phyloP scores from a whole-genome alignment of 2,888 invertebrate genomes.

The Oasisia sp. region DNA sequence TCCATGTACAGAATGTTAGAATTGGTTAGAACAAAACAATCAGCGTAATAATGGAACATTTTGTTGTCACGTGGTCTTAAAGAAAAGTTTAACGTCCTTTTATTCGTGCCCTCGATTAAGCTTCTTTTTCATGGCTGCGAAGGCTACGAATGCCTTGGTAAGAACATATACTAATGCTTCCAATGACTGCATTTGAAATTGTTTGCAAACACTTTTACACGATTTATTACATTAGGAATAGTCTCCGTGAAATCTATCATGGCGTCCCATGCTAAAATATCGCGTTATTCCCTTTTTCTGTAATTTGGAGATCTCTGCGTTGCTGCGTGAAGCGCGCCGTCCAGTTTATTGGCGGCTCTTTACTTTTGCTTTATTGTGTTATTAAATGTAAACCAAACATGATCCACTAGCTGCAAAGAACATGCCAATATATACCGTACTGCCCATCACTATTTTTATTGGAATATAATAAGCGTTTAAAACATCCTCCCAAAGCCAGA shows the following conservation, averaged over 20 bases:
- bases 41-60: background rate
- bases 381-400: too few relatives aligned
- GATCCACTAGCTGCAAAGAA: too few relatives aligned
- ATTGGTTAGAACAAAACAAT: background rate
- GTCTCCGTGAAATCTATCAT: background rate
- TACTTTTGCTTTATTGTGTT: background rate
- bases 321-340: constrained; percentile 10
- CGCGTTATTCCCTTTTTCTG: background rate
- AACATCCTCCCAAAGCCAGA: background rate
- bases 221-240: background rate
- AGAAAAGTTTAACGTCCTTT: background rate
- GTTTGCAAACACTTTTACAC: background rate
- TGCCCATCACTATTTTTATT: background rate
- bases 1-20: background rate
- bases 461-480: background rate
- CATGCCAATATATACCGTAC: background rate
- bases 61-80: background rate
- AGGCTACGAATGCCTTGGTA: background rate
- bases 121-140: background rate
- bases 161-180: background rate
- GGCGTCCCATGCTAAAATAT: constrained; percentile 6
- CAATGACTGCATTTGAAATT: background rate
- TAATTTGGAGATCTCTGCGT: background rate
- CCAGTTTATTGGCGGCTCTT: background rate
- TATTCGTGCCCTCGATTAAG: background rate